Evolutionary conservation across 2,888 invertebrate species (phyloP).

Genomic region (Eumerus sabulonum): DNA sequence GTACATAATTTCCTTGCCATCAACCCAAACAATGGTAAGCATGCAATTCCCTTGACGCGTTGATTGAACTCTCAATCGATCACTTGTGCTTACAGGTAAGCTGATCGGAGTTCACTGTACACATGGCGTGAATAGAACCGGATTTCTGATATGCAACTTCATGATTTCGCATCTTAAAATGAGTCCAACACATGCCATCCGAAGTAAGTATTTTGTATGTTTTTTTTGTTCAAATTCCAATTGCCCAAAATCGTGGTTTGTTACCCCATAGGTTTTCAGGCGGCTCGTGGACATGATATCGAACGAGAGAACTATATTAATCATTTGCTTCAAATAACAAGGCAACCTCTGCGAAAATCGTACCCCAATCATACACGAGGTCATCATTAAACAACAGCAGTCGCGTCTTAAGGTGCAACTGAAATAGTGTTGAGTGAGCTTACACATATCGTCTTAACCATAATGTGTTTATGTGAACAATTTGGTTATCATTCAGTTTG

Average conservation of each 20-base stretch:
- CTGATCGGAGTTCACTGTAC: slow-evolving; percentile 90
- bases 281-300: slow-evolving; percentile 84
- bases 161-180: slow-evolving; percentile 84
- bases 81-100: slow-evolving; percentile 81
- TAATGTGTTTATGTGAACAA: no score
- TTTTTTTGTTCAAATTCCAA: background rate
- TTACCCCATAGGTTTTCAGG: slow-evolving; percentile 81
- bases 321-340: background rate
- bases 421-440: no score
- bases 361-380: no score
- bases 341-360: no score
- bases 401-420: no score
- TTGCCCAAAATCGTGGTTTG: background rate
- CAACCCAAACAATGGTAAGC: slow-evolving; percentile 40
- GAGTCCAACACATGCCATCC: slow-evolving; percentile 81
- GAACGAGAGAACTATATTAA: slow-evolving; percentile 81
- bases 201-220: slow-evolving; percentile 78
- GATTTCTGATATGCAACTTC: slow-evolving; percentile 88
- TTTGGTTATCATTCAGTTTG: no score
- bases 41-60: slow-evolving; percentile 10
- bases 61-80: slow-evolving; percentile 23
- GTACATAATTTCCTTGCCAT: slow-evolving; percentile 1
- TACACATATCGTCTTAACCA: no score
- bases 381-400: no score
- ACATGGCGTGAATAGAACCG: slow-evolving; percentile 89